Conservation (phyloP, 2,113 vertebrate genomes). For the Pseudonaja textilis region DNA sequence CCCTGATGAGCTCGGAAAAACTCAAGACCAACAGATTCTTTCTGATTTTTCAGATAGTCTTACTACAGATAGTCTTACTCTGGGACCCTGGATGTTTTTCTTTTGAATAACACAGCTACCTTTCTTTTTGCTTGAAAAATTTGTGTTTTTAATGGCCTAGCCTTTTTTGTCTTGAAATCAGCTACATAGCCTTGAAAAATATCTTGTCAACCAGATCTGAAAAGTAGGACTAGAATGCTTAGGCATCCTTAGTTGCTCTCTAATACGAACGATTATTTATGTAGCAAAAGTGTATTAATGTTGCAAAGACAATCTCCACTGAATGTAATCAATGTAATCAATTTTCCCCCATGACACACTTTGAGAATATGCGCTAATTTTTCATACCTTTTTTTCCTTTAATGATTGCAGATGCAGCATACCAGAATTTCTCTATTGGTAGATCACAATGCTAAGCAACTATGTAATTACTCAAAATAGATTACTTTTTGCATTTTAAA, state of each 20-base stretch:
- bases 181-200: slow-evolving; percentile 19
- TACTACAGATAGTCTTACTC: not conserved
- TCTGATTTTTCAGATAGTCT: not conserved
- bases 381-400: not conserved
- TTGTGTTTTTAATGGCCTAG: not conserved
- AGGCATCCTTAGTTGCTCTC: not conserved
- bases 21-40: not conserved
- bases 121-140: not conserved
- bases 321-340: not conserved
- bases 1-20: not conserved
- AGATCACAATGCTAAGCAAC: not conserved
- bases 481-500: not conserved
- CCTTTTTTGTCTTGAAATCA: not conserved
- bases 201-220: not conserved
- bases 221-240: not conserved
- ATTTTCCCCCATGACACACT: not conserved
- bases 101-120: not conserved
- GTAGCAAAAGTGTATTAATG: not conserved
- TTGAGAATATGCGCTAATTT: not conserved
- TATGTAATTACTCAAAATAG: not conserved
- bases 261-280: not conserved
- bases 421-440: not conserved
- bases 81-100: not conserved
- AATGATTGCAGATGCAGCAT: not conserved
- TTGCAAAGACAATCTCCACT: not conserved